Conservation (phyloP, 2,888 invertebrate genomes). For the Drosophila prostipennis region DNA sequence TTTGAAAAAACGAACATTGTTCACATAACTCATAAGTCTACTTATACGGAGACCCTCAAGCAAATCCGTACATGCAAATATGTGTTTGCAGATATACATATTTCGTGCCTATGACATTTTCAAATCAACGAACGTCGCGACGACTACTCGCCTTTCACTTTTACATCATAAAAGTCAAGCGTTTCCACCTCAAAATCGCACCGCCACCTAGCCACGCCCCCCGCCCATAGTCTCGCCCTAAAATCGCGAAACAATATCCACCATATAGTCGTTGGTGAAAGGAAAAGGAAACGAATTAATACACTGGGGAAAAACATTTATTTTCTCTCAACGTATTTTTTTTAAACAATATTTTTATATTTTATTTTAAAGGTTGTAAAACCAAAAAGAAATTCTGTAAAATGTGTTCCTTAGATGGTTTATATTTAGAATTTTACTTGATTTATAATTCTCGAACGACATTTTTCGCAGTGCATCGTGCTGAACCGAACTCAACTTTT, state of each 20-base stretch:
- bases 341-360: no score
- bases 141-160: conserved; percentile 63
- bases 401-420: no score
- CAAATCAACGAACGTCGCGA: conserved; percentile 62
- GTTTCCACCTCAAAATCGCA: conserved; percentile 37
- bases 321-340: no score
- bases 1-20: conserved; percentile 41
- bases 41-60: conserved; percentile 11
- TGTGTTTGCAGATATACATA: conserved; percentile 22
- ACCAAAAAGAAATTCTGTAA: no score
- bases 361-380: no score
- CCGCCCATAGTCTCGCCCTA: background rate
- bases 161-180: conserved; percentile 51
- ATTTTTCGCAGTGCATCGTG: conserved; percentile 15
- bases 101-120: conserved; percentile 57
- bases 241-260: conserved; percentile 37
- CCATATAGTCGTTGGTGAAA: conserved; percentile 12
- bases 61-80: conserved; percentile 30
- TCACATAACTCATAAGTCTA: conserved; percentile 57
- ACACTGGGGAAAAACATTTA: background rate
- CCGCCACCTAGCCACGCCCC: conserved; percentile 14
- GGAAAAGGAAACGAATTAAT: conserved; percentile 5
- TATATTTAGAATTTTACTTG: no score
- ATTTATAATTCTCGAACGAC: background rate
- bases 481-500: conserved; percentile 51